Percentiles rank a stretch among this genome's conserved stretches.
phyloP scores from a whole-genome alignment of 2,888 invertebrate genomes.

The Desoria tigrina region DNA sequence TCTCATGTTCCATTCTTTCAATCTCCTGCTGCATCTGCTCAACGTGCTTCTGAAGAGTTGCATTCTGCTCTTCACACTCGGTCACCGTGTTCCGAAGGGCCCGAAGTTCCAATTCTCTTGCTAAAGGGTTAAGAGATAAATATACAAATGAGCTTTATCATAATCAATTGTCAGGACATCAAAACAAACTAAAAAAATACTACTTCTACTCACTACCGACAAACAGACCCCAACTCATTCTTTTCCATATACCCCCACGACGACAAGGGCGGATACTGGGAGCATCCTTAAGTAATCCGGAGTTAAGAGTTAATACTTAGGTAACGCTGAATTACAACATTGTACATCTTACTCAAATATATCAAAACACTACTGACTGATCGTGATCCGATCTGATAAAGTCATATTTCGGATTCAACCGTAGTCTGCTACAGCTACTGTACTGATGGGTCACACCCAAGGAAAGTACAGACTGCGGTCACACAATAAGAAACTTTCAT shows the following conservation, averaged over 20 bases:
- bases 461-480: not conserved
- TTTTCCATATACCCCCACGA: slow-evolving; percentile 34
- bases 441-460: not conserved
- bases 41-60: slow-evolving; percentile 89
- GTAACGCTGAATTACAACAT: too few relatives aligned
- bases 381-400: not conserved
- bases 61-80: slow-evolving; percentile 92
- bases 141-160: too few relatives aligned
- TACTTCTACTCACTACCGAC: too few relatives aligned
- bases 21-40: slow-evolving; percentile 90
- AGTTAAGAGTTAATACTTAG: too few relatives aligned
- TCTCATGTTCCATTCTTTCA: slow-evolving; percentile 80
- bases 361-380: not conserved
- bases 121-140: slow-evolving; percentile 56
- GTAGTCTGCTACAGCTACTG: too few relatives aligned
- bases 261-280: too few relatives aligned
- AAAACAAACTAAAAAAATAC: too few relatives aligned
- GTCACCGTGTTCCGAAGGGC: slow-evolving; percentile 87
- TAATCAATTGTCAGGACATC: too few relatives aligned
- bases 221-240: slow-evolving; percentile 41
- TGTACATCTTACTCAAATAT: not conserved
- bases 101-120: slow-evolving; percentile 82
- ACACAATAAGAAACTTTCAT: too few relatives aligned
- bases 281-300: too few relatives aligned
- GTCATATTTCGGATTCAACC: too few relatives aligned